Evolutionary conservation across 2,797 vertebrate species (phyloP).

Genomic region (Pempheris klunzingeri): DNA sequence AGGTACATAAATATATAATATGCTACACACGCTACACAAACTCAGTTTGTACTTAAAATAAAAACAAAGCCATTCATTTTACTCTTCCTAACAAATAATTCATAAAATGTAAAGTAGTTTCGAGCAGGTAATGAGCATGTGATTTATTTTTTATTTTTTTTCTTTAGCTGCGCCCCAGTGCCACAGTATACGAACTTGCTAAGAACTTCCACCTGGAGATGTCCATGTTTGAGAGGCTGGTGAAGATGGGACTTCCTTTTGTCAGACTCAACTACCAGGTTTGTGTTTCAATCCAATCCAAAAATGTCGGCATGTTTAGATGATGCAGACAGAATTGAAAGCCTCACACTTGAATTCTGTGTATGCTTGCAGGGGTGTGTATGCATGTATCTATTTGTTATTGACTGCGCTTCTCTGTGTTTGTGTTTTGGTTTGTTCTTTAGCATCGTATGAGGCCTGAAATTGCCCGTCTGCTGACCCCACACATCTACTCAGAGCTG

Average conservation of each 20-base stretch:
- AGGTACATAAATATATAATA: neutral
- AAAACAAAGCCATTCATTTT: neutral
- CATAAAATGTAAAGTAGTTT: neutral
- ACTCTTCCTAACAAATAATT: neutral
- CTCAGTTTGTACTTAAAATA: neutral
- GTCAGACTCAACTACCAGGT: slow-evolving; percentile 96
- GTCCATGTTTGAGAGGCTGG: slow-evolving; percentile 96
- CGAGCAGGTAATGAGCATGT: neutral
- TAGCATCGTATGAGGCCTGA: slow-evolving; percentile 97
- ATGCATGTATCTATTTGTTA: neutral
- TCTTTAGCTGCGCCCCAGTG: slow-evolving; percentile 91
- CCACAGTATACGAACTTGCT: slow-evolving; percentile 94
- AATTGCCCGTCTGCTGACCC: slow-evolving; percentile 92
- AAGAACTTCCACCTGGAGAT: slow-evolving; percentile 95
- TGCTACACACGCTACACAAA: too few species aligned
- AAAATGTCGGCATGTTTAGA: neutral
- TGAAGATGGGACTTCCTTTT: slow-evolving; percentile 90
- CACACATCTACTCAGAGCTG: slow-evolving; percentile 92
- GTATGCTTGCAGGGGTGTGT: neutral
- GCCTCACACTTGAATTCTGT: neutral
- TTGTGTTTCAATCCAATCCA: slow-evolving; percentile 28
- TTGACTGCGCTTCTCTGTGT: slow-evolving; percentile 14
- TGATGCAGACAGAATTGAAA: neutral
- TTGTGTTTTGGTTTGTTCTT: slow-evolving; percentile 31
- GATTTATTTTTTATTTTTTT: slow-evolving; percentile 74